A percentile compares a stretch with the other conserved stretches of the same genome.
These are phyloP conservation scores for Anguilla japonica DNA, from an alignment of 2,113 vertebrate species.

Conservation along the genomic window DNA sequence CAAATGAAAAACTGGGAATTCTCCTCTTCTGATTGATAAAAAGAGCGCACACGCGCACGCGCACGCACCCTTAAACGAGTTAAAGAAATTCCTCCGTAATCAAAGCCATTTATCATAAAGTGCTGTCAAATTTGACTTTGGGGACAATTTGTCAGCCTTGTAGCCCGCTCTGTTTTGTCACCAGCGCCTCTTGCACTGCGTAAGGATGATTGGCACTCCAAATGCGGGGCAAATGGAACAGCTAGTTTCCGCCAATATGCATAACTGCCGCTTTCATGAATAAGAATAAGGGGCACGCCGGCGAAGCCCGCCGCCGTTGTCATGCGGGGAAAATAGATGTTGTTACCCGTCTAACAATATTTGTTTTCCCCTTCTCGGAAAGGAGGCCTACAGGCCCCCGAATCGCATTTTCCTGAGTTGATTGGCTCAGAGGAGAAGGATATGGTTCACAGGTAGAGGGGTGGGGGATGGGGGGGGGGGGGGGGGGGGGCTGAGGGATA, in stretches of 20 bases:
- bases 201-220: conserved; percentile 79
- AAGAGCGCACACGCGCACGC: conserved; percentile 45
- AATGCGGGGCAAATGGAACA: conserved; percentile 67
- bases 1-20: conserved; percentile 16
- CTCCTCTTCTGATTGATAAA: conserved; percentile 18
- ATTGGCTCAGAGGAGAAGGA: conserved; percentile 51
- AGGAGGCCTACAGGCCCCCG: conserved; percentile 59
- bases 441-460: conserved; percentile 45
- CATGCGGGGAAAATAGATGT: conserved; percentile 68
- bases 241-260: conserved; percentile 77
- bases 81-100: conserved; percentile 72
- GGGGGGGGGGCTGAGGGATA: background rate
- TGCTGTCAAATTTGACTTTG: conserved; percentile 81
- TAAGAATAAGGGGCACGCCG: conserved; percentile 70
- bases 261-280: conserved; percentile 77
- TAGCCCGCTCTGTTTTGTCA: conserved; percentile 66
- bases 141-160: conserved; percentile 79
- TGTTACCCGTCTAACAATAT: conserved; percentile 82
- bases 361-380: conserved; percentile 71
- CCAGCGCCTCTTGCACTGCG: conserved; percentile 63
- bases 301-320: conserved; percentile 59
- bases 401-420: conserved; percentile 75
- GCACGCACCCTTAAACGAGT: conserved; percentile 60
- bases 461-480: too few relatives aligned
- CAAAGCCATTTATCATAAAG: conserved; percentile 81